Conservation (phyloP, 2,888 invertebrate species). For the Ramazzottius varieornatus region DNA sequence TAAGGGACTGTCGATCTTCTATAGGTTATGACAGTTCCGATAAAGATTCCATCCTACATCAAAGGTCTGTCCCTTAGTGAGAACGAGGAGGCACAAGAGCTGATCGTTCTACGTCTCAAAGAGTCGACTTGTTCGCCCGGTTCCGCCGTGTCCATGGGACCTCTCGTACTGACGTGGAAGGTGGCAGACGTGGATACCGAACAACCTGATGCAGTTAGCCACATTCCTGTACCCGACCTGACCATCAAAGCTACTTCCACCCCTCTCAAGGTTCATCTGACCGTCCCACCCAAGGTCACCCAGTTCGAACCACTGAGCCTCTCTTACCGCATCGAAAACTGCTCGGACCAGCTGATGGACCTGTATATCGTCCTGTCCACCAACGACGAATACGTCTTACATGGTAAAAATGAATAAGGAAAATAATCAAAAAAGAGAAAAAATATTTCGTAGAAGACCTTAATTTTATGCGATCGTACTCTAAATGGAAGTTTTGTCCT, state of each 20-base stretch:
- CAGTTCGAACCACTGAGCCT: neutral
- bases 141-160: neutral
- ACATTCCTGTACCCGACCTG: neutral
- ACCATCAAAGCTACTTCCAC: neutral
- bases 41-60: neutral
- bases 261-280: neutral
- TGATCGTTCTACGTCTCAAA: neutral
- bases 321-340: neutral
- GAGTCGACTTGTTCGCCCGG: neutral
- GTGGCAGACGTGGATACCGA: neutral
- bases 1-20: neutral
- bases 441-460: no score
- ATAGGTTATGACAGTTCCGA: no score
- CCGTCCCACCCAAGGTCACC: neutral
- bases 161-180: neutral
- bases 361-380: neutral
- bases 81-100: neutral
- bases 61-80: neutral
- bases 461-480: no score
- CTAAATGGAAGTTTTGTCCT: no score
- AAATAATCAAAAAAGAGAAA: no score
- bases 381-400: constrained; percentile 2
- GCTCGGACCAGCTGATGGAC: neutral
- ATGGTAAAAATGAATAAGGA: neutral
- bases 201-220: neutral